Percentiles rank a stretch among this genome's conserved stretches.
Conservation (phyloP, 2,797 vertebrate genomes). For the Distichodus sexfasciatus region DNA sequence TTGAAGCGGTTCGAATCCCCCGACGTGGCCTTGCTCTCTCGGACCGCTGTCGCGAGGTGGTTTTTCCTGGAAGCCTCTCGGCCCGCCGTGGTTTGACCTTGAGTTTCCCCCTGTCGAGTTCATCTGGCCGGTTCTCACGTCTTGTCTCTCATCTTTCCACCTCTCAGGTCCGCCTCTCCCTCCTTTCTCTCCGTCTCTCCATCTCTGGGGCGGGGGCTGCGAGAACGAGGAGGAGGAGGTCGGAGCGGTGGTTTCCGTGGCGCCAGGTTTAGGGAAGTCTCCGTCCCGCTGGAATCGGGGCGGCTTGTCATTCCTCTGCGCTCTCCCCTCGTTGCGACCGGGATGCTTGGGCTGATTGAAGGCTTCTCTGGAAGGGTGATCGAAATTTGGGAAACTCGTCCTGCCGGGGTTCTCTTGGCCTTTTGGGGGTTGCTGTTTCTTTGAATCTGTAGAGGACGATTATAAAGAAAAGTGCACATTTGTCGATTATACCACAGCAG, state of each 20-base stretch:
- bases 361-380: constrained; percentile 76
- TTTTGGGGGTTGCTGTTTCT: constrained; percentile 74
- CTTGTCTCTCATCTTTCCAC: constrained; percentile 77
- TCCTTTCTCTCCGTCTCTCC: constrained; percentile 80
- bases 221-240: no score
- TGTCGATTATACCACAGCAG: no score
- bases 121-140: constrained; percentile 56
- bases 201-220: constrained; percentile 65
- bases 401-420: constrained; percentile 74
- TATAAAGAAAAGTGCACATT: neutral
- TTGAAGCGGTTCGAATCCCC: constrained; percentile 52
- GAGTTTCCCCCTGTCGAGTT: constrained; percentile 67
- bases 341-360: constrained; percentile 75
- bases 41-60: constrained; percentile 5
- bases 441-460: constrained; percentile 76
- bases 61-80: constrained; percentile 49
- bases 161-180: constrained; percentile 73
- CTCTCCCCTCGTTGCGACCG: constrained; percentile 80
- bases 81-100: constrained; percentile 75
- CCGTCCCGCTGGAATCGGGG: constrained; percentile 91
- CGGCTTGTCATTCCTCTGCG: constrained; percentile 87
- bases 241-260: constrained; percentile 56
- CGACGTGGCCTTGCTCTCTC: constrained; percentile 27
- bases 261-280: constrained; percentile 80
- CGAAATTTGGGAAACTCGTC: constrained; percentile 74